Base-by-base conservation (phyloP, 2,113 vertebrate genomes). In the Pangasianodon gigas region DNA sequence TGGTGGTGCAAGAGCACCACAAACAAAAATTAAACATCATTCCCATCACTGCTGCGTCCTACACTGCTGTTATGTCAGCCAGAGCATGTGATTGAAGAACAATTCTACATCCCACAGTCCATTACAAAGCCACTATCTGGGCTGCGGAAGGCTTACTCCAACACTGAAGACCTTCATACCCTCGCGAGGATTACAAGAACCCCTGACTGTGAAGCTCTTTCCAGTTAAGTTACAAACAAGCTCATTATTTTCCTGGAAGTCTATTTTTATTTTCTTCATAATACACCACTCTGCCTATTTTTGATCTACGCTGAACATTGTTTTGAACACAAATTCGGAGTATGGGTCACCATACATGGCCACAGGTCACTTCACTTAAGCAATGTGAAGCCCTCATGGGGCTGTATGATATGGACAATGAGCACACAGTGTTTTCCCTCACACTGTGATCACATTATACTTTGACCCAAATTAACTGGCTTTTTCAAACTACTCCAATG, bases 1-100 rank as follows among this genome's bases (percentile, higher is more conserved):
- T 16, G 93, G 93, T 93, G 94, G 94, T 87, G 91, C 93, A 92
- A 94, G 82, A 88, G 69, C 41, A 54, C 51, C 52, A 51, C 13
- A 85, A 74, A 90, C 37, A 87, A 52, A 74, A 0, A 58, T 8
- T 19, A 37, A 56, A 14, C 51, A 4, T 60, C 4, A 16, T 51
- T 80, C 37, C 21, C 26, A 5, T 56, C 54, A 14, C 74, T 52
- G 18, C 29, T 74, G 52, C 62, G n/a, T 87, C 86, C 82, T 21
- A 90, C 81, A 71, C 7, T 8, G 29, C 29, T 74, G 84, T 37
- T 81, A 84, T 56, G 48, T 88, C 85, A 80, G 62, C 44, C 79
- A 71, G 41, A 82, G 56, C 74, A 88, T 87, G 69, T 75, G 51
- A 87, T 46, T 29, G 46, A 24, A 81, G 52, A 71, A 29, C 29